A percentile compares a stretch with the other conserved stretches of the same genome.
Evolutionary conservation across 2,888 invertebrate genomes (phyloP).

Genomic region (Mesopsocus fuscifrons): DNA sequence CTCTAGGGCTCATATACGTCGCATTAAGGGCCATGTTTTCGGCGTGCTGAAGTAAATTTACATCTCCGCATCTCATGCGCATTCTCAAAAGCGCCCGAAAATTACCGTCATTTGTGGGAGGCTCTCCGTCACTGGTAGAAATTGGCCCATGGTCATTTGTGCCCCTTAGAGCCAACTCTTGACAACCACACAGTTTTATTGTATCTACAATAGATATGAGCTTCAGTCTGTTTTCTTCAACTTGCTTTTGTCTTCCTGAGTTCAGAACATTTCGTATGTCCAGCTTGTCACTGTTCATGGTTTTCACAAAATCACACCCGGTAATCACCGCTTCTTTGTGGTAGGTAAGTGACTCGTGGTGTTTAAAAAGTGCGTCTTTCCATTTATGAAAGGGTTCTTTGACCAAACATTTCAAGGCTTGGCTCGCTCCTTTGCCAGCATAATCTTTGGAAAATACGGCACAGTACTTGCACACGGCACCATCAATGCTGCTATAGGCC

Average conservation of each 20-base stretch:
- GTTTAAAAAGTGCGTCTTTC: too few relatives aligned
- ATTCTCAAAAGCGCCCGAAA: conserved; percentile 16
- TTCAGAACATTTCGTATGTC: conserved; percentile 2
- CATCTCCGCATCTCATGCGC: conserved; percentile 15
- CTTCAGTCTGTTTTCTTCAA: conserved; percentile 11
- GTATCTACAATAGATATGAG: conserved; percentile 1
- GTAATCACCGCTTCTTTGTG: too few relatives aligned
- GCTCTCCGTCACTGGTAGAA: conserved; percentile 9
- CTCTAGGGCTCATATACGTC: conserved; percentile 13
- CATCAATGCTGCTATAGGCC: too few relatives aligned
- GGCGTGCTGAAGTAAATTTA: conserved; percentile 14
- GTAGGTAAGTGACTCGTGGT: too few relatives aligned
- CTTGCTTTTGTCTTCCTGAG: too few relatives aligned
- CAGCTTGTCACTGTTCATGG: background rate
- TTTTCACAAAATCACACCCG: too few relatives aligned
- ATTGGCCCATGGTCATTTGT: conserved; percentile 11
- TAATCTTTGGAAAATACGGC: too few relatives aligned
- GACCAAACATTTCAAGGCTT: too few relatives aligned
- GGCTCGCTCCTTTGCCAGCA: too few relatives aligned
- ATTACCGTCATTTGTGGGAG: conserved; percentile 15
- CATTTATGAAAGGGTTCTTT: too few relatives aligned
- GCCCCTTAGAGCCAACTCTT: conserved; percentile 6
- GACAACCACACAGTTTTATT: background rate
- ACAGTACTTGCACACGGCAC: too few relatives aligned
- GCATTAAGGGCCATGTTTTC: conserved; percentile 13